Percentiles rank a stretch among this genome's conserved stretches.
Conservation (phyloP, 2,888 invertebrate genomes). For the Sphecodes monilicornis region DNA sequence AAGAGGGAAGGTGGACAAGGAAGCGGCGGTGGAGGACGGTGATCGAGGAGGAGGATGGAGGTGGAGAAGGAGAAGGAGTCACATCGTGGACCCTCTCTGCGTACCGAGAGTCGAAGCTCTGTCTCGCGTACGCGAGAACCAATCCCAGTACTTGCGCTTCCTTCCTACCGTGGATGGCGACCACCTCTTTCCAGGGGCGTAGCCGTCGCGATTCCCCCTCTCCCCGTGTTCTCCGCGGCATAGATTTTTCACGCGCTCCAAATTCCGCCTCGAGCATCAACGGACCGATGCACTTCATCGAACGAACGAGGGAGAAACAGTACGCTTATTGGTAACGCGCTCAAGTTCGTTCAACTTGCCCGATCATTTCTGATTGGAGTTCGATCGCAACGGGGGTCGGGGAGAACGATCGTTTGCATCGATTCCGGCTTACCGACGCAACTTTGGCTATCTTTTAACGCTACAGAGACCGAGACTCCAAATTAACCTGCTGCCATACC, state of each 20-base stretch:
- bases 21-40: slow-evolving; percentile 47
- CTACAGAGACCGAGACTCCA: background rate
- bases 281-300: slow-evolving; percentile 57
- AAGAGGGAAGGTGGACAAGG: slow-evolving; percentile 58
- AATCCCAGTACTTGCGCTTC: slow-evolving; percentile 82
- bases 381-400: slow-evolving; percentile 1
- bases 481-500: background rate
- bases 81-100: slow-evolving; percentile 74
- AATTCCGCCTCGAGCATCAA: slow-evolving; percentile 70
- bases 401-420: slow-evolving; percentile 1
- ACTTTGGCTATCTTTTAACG: background rate
- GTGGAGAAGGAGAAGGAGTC: slow-evolving; percentile 70
- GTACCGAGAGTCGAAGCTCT: slow-evolving; percentile 76
- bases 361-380: background rate
- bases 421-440: background rate
- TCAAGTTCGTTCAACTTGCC: slow-evolving; percentile 58
- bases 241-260: slow-evolving; percentile 76
- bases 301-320: slow-evolving; percentile 59
- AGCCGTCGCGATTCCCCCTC: slow-evolving; percentile 73
- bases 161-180: slow-evolving; percentile 81
- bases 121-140: slow-evolving; percentile 80
- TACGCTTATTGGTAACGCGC: slow-evolving; percentile 45
- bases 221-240: slow-evolving; percentile 66
- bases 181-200: slow-evolving; percentile 83
- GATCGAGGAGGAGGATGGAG: slow-evolving; percentile 60